These are phyloP conservation scores for Hirudo medicinalis DNA, from an alignment of 1,140 invertebrate species.

Conservation along the genomic window DNA sequence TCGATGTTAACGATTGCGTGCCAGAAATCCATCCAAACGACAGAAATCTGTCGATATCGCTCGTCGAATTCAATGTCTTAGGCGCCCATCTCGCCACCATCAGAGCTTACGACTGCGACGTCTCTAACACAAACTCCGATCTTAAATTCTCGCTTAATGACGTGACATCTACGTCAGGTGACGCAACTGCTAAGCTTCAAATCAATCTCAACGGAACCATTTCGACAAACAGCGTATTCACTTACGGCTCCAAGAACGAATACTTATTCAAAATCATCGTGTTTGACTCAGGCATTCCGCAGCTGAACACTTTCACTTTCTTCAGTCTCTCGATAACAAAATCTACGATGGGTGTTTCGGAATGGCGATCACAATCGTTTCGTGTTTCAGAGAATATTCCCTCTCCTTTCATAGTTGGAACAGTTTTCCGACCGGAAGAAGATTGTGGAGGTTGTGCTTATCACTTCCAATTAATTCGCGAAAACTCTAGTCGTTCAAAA, in stretches of 20 bases:
- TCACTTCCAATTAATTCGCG: slow-evolving; percentile 10
- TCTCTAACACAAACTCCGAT: slow-evolving; percentile 76
- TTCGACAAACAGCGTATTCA: too few relatives aligned
- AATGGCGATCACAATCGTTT: slow-evolving; percentile 16
- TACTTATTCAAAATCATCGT: too few relatives aligned
- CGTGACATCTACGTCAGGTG: too few relatives aligned
- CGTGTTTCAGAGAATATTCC: slow-evolving; percentile 17
- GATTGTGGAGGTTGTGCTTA: slow-evolving; percentile 4
- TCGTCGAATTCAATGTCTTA: slow-evolving; percentile 66
- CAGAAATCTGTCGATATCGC: slow-evolving; percentile 44
- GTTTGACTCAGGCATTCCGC: too few relatives aligned
- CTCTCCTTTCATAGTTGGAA: slow-evolving; percentile 9
- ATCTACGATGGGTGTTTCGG: slow-evolving; percentile 8
- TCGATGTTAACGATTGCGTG: slow-evolving; percentile 20
- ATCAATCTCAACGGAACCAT: too few relatives aligned
- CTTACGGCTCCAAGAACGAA: too few relatives aligned
- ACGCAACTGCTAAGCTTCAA: too few relatives aligned
- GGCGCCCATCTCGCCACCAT: slow-evolving; percentile 68
- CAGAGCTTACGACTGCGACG: slow-evolving; percentile 72
- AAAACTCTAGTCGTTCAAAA: neutral
- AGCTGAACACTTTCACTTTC: too few relatives aligned
- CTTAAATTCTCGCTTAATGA: neutral
- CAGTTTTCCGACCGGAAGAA: neutral
- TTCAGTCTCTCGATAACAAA: neutral
- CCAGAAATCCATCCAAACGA: slow-evolving; percentile 11